Percentiles rank a stretch among this genome's conserved stretches.
Conservation (phyloP, 2,113 vertebrate genomes). For the Paramisgurnus dabryanus region DNA sequence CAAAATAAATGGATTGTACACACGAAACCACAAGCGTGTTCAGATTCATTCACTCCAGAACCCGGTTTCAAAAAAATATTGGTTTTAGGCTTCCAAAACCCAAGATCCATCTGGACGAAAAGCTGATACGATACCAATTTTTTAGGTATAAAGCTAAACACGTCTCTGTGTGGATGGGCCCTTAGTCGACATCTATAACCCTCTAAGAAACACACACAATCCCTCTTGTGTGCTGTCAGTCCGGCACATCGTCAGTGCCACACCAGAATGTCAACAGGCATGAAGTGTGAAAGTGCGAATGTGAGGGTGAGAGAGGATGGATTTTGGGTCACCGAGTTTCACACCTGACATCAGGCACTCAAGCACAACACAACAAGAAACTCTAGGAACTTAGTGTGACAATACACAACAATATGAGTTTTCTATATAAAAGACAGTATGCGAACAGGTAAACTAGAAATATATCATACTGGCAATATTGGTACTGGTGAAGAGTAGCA, state of each 20-base stretch:
- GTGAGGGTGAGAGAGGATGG: conserved; percentile 39
- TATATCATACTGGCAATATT: not conserved
- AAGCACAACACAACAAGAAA: not conserved
- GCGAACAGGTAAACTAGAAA: not conserved
- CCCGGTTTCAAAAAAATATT: too few species aligned
- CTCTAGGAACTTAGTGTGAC: not conserved
- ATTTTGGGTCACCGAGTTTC: conserved; percentile 38
- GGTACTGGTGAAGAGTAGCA: not conserved
- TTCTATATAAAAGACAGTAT: not conserved
- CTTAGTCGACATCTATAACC: too few species aligned
- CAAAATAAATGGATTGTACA: too few species aligned
- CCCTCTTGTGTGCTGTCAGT: not conserved
- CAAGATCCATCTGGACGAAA: too few species aligned
- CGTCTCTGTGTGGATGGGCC: too few species aligned
- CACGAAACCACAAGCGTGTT: too few species aligned
- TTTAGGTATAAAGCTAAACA: too few species aligned
- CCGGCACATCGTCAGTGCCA: not conserved
- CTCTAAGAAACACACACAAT: not conserved
- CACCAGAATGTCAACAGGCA: conserved; percentile 43
- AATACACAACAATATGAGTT: conserved; percentile 10
- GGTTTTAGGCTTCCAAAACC: too few species aligned
- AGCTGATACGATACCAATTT: too few species aligned
- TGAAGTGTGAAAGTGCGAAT: conserved; percentile 36
- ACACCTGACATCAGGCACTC: conserved; percentile 20
- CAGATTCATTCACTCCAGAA: too few species aligned